Percentiles rank a stretch among this genome's conserved stretches.
phyloP scores from a whole-genome alignment of 2,797 vertebrate genomes.

The Peromyscus eremicus region DNA sequence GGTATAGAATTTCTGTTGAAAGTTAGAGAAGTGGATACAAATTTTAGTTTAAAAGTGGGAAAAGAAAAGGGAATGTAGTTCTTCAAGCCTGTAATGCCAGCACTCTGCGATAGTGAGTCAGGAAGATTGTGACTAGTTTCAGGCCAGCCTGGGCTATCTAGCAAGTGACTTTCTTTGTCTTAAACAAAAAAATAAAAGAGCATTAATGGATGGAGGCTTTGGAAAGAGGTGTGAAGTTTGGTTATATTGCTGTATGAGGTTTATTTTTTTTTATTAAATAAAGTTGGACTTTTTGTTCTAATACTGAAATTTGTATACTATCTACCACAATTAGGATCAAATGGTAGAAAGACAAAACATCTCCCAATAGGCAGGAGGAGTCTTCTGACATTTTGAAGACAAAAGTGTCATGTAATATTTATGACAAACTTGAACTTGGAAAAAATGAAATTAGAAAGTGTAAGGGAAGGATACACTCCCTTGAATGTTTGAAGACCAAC shows the following conservation, averaged over 20 bases:
- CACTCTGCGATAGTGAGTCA: neutral
- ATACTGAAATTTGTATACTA: neutral
- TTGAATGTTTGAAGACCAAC: neutral
- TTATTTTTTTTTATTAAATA: neutral
- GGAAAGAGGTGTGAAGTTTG: neutral
- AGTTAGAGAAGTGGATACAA: neutral
- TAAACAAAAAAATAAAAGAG: neutral
- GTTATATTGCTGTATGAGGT: neutral
- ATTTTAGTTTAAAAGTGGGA: slow-evolving; percentile 45
- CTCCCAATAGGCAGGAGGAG: neutral
- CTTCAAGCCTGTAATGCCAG: neutral
- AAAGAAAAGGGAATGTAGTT: neutral
- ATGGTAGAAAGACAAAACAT: slow-evolving; percentile 21
- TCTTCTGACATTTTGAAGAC: slow-evolving; percentile 28
- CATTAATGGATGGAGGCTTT: slow-evolving; percentile 18
- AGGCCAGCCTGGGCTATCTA: neutral
- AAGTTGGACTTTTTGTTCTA: neutral
- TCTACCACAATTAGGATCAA: neutral
- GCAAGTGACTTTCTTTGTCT: neutral
- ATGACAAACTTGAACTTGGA: neutral
- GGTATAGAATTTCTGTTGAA: slow-evolving; percentile 20
- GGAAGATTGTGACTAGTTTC: neutral
- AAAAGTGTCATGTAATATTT: neutral
- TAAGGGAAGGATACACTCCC: neutral
- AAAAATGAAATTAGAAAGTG: slow-evolving; percentile 24